A percentile compares a stretch with the other conserved stretches of the same genome.
Evolutionary conservation across 2,113 vertebrate genomes (phyloP).

Genomic region (Crocuta crocuta): DNA sequence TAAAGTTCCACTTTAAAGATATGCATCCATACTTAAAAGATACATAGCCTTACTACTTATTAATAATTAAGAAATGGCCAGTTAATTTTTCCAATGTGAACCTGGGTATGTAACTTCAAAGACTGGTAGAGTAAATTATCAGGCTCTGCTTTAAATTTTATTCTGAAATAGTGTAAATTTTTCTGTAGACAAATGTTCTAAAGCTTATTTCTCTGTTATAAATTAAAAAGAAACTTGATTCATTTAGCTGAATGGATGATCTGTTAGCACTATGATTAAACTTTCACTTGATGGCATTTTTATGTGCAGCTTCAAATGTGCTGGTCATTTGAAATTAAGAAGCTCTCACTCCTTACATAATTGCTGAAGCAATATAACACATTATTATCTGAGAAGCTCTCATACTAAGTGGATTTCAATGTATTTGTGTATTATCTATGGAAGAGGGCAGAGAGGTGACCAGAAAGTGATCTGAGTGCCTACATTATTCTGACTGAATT

Average conservation of each 20-base stretch:
- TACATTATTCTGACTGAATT: neutral
- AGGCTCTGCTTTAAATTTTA: neutral
- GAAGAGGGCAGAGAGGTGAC: neutral
- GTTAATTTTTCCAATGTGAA: neutral
- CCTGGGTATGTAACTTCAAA: neutral
- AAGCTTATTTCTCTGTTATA: constrained; percentile 14
- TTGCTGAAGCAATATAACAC: neutral
- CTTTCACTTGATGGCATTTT: neutral
- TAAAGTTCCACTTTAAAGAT: neutral
- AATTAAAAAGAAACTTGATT: neutral
- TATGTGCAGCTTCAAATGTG: neutral
- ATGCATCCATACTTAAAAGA: neutral
- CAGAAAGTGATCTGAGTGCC: neutral
- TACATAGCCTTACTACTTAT: neutral
- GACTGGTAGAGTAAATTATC: neutral
- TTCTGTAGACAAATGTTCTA: constrained; percentile 14
- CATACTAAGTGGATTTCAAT: constrained; percentile 47
- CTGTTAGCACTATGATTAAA: neutral
- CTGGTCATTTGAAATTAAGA: constrained; percentile 40
- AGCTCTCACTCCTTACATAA: constrained; percentile 19
- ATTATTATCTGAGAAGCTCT: constrained; percentile 15
- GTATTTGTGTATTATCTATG: constrained; percentile 36
- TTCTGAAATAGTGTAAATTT: neutral
- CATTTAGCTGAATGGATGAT: constrained; percentile 28
- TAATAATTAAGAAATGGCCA: neutral